These are phyloP conservation scores for Dolomedes plantarius DNA, from an alignment of 2,888 invertebrate genomes.

Conservation along the genomic window DNA sequence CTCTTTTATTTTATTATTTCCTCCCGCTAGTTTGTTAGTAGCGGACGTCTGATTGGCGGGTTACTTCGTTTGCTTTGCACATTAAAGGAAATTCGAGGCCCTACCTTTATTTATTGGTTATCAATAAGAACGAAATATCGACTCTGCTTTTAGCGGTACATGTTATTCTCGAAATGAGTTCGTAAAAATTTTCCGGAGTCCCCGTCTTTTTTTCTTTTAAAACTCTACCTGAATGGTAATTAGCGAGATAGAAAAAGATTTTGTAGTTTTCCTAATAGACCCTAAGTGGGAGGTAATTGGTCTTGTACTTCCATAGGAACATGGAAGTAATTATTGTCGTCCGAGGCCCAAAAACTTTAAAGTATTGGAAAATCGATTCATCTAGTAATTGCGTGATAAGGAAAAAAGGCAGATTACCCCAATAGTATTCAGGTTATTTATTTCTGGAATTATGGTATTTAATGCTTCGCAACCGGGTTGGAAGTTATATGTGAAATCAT, in stretches of 20 bases:
- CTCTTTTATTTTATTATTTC: conserved; percentile 63
- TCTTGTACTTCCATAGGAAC: neutral
- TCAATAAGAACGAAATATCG: conserved; percentile 51
- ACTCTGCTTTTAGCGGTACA: conserved; percentile 30
- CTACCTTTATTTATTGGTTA: conserved; percentile 49
- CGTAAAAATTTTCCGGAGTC: neutral
- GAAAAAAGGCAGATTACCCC: neutral
- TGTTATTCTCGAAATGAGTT: conserved; percentile 34
- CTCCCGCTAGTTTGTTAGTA: conserved; percentile 54
- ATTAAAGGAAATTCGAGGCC: conserved; percentile 33
- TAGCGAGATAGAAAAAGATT: neutral
- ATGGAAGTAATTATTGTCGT: neutral
- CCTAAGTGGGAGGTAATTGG: neutral
- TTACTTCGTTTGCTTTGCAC: conserved; percentile 62
- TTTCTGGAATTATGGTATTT: neutral
- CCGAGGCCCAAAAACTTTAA: neutral
- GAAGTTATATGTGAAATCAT: neutral
- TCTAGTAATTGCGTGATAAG: neutral
- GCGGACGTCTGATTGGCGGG: conserved; percentile 63
- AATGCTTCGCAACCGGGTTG: neutral
- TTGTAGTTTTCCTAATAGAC: neutral
- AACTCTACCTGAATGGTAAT: neutral
- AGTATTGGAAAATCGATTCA: neutral
- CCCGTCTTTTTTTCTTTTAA: too few relatives aligned
- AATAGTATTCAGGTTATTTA: neutral